Evolutionary conservation across 2,797 vertebrate species (phyloP), one percentile per base, ranked within the genome.

Genomic region (Syndactyla subalaris): DNA sequence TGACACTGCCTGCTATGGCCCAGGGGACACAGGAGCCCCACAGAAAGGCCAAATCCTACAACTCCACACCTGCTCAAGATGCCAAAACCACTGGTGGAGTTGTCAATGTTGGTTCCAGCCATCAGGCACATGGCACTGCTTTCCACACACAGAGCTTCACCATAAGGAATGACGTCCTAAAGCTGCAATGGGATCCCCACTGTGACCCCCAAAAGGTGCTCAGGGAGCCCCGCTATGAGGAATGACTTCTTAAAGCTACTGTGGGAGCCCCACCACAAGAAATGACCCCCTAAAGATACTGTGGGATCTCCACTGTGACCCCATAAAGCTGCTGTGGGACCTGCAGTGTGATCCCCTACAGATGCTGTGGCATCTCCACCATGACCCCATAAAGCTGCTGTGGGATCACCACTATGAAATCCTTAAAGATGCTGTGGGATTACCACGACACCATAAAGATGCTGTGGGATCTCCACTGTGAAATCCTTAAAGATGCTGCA

Each of bases 51-150:
- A 62, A 57, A 66, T 24, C n/a, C 62, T 27, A 4, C 34, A 46
- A 1, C 39, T 15, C 52, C 52, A 24, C 81, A 58, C 63, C 75
- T 73, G 68, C 63, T 63, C 19, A 9, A 36, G 84, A 49, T 3
- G 77, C 34, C 77, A 61, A 30, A 91, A 7, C 32, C 66, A 29
- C 48, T 20, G 29, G 22, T 5, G 20, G 36, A 46, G 46, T 24
- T 0, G 3, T 10, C 0, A 1, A 2, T 1, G 10, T 5, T 16
- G 49, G 13, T 12, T 18, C 61, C 5, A 46, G 45, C 57, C 86
- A 23, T 2, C 16, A 2, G 29, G 52, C 12, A 7, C 6, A 3
- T 2, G 6, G 70, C 46, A 46, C 34, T 23, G 38, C 70, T 39
- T 26, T 7, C 2, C 43, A 34, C 52, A 13, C 61, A 22, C 0